Evolutionary conservation across 2,797 vertebrate species (phyloP), one percentile per base, ranked within the genome.

Genomic region (Pangasius djambal): DNA sequence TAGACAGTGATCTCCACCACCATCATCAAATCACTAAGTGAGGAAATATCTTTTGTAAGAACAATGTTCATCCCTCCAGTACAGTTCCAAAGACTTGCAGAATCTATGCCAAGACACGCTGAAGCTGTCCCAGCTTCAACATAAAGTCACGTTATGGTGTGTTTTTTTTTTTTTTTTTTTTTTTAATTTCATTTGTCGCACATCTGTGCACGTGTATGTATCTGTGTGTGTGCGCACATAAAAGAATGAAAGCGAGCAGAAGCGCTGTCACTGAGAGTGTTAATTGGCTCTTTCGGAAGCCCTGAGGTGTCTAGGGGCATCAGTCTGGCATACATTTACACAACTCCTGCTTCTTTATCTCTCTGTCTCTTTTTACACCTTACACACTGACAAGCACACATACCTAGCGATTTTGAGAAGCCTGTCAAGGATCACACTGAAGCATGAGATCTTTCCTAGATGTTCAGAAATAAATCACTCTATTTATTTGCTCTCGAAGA

Each of bases 211-310:
- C 22, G 69, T 6, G 44, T 28, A n/a, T 82, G 50, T 74, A 28
- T 65, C 34, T 52, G 13, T 40, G 81, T 83, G 40, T 75, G 63
- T 48, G 55, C 55, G 6, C 4, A 2, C 22, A 48, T 7, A 20
- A 83, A 50, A 85, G 85, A 65, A 78, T 72, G 69, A 50, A 83
- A 25, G n/a, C 15, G 40, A 74, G 75, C 83, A 37, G 55, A 59
- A 86, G 72, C 83, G 67, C 86, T 69, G 69, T 92, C 85, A 69
- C 88, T 89, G 87, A 44, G 48, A 55, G 85, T 88, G 91, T 88
- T 92, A 90, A 92, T 89, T 92, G 89, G 91, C 89, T 90, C 88
- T 55, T 55, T 44, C 81, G 55, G 87, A 90, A 90, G 78, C 85
- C 37, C 63, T 16, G 44, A 90, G 87, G 89, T 85, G 67, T 92